These are phyloP conservation scores for Pelvicachromis taeniatus DNA, from an alignment of 2,113 vertebrate species.

Conservation along the genomic window DNA sequence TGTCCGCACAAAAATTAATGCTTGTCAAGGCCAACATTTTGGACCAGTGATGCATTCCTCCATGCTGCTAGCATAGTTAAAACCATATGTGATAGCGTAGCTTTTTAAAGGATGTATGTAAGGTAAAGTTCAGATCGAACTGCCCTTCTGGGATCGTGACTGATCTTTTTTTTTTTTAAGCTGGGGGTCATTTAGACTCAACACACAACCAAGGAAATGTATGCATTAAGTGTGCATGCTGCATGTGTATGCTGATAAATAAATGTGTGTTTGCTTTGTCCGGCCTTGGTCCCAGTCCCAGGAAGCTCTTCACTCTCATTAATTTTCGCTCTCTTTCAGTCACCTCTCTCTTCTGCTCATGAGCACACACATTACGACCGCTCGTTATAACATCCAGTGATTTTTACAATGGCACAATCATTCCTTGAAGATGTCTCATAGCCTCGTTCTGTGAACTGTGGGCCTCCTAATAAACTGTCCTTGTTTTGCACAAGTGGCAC, in stretches of 20 bases:
- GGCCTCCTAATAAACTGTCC: conserved; percentile 27
- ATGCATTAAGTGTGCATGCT: background rate
- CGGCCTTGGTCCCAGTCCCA: background rate
- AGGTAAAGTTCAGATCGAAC: background rate
- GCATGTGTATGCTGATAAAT: background rate
- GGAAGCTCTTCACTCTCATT: conserved; percentile 20
- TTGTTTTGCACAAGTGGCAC: conserved; percentile 41
- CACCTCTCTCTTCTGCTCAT: conserved; percentile 14
- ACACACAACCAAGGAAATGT: background rate
- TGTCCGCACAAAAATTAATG: background rate
- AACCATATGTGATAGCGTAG: background rate
- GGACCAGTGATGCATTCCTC: background rate
- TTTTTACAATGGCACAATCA: conserved; percentile 38
- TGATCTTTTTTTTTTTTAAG: background rate
- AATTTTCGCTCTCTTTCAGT: conserved; percentile 42
- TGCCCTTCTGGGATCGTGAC: background rate
- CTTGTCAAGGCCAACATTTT: background rate
- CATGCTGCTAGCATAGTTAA: background rate
- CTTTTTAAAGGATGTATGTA: background rate
- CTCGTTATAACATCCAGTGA: conserved; percentile 35
- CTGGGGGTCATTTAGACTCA: background rate
- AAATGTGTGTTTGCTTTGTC: conserved; percentile 2
- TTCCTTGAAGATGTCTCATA: conserved; percentile 31
- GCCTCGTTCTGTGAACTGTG: conserved; percentile 1
- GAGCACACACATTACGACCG: conserved; percentile 30